These are phyloP conservation scores for Scolanthus callimorphus DNA, from an alignment of 92 coral and sea anemone genomes.

Conservation along the genomic window DNA sequence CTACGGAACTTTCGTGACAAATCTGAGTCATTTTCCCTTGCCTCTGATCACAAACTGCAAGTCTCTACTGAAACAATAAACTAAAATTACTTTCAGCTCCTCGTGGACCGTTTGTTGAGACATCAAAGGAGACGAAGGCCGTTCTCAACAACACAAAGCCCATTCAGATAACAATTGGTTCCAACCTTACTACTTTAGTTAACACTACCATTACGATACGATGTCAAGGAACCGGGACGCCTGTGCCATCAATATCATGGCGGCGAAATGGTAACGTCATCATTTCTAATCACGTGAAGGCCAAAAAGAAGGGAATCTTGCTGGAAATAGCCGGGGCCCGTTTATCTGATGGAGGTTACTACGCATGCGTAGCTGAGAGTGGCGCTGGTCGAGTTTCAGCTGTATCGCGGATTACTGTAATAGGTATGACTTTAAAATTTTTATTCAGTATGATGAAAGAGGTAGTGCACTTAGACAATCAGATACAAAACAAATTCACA, in stretches of 20 bases:
- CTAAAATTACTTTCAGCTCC: conserved; percentile 35
- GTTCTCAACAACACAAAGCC: conserved; percentile 22
- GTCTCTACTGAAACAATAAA: too few species aligned
- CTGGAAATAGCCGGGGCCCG: conserved; percentile 29
- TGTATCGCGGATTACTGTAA: conserved; percentile 33
- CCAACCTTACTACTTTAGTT: conserved; percentile 58
- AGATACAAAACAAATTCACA: too few species aligned
- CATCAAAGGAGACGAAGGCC: conserved; percentile 3
- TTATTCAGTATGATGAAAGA: too few species aligned
- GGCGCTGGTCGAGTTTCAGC: conserved; percentile 13
- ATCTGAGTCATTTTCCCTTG: too few species aligned
- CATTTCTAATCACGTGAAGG: conserved; percentile 28
- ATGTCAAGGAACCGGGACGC: conserved; percentile 69
- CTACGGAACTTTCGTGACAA: too few species aligned
- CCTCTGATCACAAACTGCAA: too few species aligned
- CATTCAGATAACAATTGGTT: conserved; percentile 39
- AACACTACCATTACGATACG: conserved; percentile 56
- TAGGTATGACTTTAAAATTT: conserved; percentile 29
- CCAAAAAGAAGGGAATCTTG: conserved; percentile 19
- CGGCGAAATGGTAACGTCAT: conserved; percentile 40
- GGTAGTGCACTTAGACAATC: too few species aligned
- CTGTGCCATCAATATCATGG: conserved; percentile 75
- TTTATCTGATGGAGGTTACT: conserved; percentile 37
- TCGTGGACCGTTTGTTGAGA: conserved; percentile 29
- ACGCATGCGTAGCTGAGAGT: conserved; percentile 36